Evolutionary conservation across 2,797 vertebrate genomes (phyloP).

Genomic region (Malurus splendens): DNA sequence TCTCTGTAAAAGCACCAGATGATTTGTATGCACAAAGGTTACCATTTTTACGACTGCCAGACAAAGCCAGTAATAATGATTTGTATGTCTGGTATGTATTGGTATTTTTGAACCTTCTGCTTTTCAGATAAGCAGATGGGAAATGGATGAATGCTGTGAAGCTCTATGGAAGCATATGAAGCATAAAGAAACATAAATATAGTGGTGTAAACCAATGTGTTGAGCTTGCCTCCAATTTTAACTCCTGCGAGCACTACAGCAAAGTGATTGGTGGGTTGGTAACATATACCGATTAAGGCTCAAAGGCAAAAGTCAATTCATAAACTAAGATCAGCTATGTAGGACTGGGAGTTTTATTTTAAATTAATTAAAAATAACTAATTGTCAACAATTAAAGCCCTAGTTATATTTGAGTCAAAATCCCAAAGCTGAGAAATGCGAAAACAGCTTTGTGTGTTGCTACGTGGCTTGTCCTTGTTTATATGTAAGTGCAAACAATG

Average conservation of each 20-base stretch:
- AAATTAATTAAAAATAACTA: background rate
- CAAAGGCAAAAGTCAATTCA: background rate
- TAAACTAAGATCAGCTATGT: background rate
- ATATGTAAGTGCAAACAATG: background rate
- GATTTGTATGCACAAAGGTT: slow-evolving; percentile 2
- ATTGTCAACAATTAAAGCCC: background rate
- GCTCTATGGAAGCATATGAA: background rate
- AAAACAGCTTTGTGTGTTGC: background rate
- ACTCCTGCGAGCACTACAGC: background rate
- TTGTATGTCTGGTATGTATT: slow-evolving; percentile 31
- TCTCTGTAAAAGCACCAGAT: background rate
- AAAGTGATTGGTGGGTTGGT: background rate
- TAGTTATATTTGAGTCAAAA: background rate
- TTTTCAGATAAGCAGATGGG: slow-evolving; percentile 39
- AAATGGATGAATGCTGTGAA: slow-evolving; percentile 14
- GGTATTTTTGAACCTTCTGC: slow-evolving; percentile 38
- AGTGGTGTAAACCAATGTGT: background rate
- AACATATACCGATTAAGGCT: background rate
- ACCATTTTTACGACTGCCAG: slow-evolving; percentile 25
- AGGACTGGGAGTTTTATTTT: background rate
- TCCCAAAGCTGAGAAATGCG: background rate
- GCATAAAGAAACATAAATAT: slow-evolving; percentile 25
- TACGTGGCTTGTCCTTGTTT: background rate
- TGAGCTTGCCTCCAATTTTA: background rate
- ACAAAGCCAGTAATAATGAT: slow-evolving; percentile 23